Evolutionary conservation across 1,140 invertebrate genomes (phyloP), one percentile per base, ranked within the genome.

Genomic region (Leptopilina clavipes): DNA sequence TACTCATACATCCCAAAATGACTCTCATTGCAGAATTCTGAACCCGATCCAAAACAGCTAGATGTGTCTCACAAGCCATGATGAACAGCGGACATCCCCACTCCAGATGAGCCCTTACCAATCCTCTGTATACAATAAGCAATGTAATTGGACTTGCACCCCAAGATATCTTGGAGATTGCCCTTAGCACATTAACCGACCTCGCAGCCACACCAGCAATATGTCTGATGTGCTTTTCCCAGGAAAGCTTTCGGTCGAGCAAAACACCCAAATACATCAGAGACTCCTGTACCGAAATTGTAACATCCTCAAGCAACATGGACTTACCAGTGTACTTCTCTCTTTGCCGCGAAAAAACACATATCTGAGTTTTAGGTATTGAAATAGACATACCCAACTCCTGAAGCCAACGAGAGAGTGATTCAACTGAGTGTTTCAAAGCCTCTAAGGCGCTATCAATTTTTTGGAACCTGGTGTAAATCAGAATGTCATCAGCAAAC

Each of bases 41-140:
- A 0, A 80, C 70, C 22, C 43, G 56, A 12, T 82, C 74, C 6
- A 80, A n/a, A 7, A 59, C 10, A 0, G 11, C 7, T n/a, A 72
- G 10, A 3, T 65, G n/a, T n/a, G 25, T 9, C 0, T 17, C 11
- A 0, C 0, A 3, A 1, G 59, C 11, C 0, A 52, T 19, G 9
- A 40, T 12, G 11, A 80, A 77, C 9, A 45, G 19, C 1, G 59
- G 73, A 0, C 56, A 1, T 0, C 76, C 79, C 79, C 79, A 84
- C 17, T 81, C 82, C 1, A 81, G 19, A 18, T 71, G 73, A 0
- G 78, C 56, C 31, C 77, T 72, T 0, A 81, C 71, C 0, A 81
- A 19, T 0, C 76, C 76, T 40, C 73, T 81, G 14, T 81, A 81
- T 0, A 84, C 43, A 19, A 52, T 73, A 11, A 79, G 1, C 14